Percentiles rank a stretch among this genome's conserved stretches.
Conservation (phyloP, 2,113 vertebrate species). For the Aegithalos caudatus region DNA sequence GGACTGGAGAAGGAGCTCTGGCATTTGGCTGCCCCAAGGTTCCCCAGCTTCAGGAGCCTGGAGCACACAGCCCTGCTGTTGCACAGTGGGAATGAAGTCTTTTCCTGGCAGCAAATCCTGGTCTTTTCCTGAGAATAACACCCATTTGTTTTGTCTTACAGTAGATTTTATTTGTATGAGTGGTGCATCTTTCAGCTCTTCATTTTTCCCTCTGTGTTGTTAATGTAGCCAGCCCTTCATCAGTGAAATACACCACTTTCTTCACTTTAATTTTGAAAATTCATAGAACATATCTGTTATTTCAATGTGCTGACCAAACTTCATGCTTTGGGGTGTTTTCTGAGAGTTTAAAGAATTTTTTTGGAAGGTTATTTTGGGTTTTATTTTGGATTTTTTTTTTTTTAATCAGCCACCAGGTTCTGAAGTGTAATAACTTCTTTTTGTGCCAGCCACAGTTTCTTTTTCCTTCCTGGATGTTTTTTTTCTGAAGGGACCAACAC, state of each 20-base stretch:
- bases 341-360: neutral
- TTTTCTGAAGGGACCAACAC: slow-evolving; percentile 43
- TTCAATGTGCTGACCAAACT: neutral
- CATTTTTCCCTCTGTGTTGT: neutral
- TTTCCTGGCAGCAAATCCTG: neutral
- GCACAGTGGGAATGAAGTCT: neutral
- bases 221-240: neutral
- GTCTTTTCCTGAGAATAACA: neutral
- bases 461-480: neutral
- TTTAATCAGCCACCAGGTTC: neutral
- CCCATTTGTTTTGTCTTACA: neutral
- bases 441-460: neutral
- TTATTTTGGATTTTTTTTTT: neutral
- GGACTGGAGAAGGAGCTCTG: neutral
- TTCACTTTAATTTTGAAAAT: neutral
- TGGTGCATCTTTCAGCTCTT: neutral
- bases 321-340: neutral
- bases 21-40: neutral
- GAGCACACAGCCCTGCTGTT: neutral
- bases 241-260: neutral
- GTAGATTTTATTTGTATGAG: neutral
- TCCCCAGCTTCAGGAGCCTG: neutral
- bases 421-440: neutral
- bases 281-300: neutral
- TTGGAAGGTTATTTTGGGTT: neutral